phyloP scores from a whole-genome alignment of 2,797 vertebrate genomes.

The Myotis pilosus region DNA sequence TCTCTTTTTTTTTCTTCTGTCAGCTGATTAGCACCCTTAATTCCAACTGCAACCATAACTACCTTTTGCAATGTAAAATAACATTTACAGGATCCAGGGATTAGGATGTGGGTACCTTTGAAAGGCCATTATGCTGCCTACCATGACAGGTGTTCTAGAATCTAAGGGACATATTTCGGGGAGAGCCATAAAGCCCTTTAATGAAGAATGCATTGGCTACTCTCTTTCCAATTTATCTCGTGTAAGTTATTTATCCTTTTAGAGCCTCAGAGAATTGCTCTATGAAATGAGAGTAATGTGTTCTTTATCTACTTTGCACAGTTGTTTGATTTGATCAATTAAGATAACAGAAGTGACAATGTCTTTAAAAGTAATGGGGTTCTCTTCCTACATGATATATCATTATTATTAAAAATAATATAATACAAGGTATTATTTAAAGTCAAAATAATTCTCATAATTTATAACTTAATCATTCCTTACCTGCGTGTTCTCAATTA shows the following conservation, averaged over 20 bases:
- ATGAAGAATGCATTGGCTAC: background rate
- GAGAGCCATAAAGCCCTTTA: background rate
- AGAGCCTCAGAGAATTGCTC: background rate
- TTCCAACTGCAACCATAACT: background rate
- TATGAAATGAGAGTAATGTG: background rate
- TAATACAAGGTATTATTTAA: background rate
- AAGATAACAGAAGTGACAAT: background rate
- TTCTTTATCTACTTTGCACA: slow-evolving; percentile 10
- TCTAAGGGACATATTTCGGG: background rate
- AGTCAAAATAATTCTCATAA: background rate
- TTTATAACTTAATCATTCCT: background rate
- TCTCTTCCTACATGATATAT: background rate
- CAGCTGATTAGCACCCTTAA: background rate
- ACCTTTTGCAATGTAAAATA: background rate
- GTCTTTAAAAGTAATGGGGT: background rate
- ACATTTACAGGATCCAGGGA: background rate
- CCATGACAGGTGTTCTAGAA: background rate
- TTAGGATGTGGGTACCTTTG: background rate
- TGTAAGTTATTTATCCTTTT: background rate
- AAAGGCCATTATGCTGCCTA: background rate
- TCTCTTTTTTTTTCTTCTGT: background rate
- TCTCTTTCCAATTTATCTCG: slow-evolving; percentile 9
- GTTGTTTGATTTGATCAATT: background rate
- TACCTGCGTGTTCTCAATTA: background rate
- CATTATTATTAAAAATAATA: background rate